Evolutionary conservation across 2,797 vertebrate genomes (phyloP).

Genomic region (Meriones psammophilus): DNA sequence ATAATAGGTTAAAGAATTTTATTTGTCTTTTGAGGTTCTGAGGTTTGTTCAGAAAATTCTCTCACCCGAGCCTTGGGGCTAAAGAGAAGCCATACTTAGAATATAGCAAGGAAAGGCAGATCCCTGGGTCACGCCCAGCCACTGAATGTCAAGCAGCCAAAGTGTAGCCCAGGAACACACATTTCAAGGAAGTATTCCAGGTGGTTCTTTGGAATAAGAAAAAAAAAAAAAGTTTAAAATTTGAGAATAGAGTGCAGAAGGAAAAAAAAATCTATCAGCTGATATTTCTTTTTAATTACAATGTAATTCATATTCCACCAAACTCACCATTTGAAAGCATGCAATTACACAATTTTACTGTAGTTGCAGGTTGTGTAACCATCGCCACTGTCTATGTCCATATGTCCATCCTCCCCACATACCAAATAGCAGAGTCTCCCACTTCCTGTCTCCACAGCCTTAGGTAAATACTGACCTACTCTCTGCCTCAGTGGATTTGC

Average conservation of each 20-base stretch:
- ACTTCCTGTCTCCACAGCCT: background rate
- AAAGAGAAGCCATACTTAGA: conserved; percentile 22
- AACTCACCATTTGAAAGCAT: background rate
- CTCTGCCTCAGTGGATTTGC: background rate
- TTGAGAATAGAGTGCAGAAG: background rate
- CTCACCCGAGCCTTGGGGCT: conserved; percentile 64
- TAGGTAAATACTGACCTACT: background rate
- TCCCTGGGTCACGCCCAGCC: background rate
- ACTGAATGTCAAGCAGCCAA: background rate
- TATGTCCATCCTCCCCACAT: background rate
- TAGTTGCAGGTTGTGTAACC: background rate
- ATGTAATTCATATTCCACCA: conserved; percentile 52
- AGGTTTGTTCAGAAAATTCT: conserved; percentile 77
- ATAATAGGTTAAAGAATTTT: conserved; percentile 85
- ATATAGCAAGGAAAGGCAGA: background rate
- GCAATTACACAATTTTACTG: conserved; percentile 33
- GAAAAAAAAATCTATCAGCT: background rate
- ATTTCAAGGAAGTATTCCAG: background rate
- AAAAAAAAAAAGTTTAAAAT: background rate
- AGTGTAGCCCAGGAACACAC: background rate
- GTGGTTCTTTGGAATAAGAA: conserved; percentile 14
- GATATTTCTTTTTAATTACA: conserved; percentile 59
- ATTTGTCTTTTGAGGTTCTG: conserved; percentile 84
- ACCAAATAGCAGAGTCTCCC: background rate
- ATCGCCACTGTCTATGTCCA: background rate